phyloP scores from a whole-genome alignment of 2,888 invertebrate species.

The Tolmerus cingulatus region DNA sequence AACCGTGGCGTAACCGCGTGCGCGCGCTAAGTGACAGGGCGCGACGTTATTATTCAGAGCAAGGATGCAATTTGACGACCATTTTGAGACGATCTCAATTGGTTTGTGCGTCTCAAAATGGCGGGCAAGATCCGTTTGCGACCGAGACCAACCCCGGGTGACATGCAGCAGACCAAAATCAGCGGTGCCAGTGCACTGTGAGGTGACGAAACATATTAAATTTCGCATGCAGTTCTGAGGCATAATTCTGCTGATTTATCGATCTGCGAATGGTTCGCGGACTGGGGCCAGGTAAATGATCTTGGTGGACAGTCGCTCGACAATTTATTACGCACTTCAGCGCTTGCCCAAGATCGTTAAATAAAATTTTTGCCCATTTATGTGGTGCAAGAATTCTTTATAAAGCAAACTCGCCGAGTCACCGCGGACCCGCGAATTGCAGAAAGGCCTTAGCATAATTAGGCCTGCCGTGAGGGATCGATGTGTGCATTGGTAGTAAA shows the following conservation, averaged over 20 bases:
- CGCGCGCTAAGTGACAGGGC: background rate
- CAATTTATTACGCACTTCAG: conserved; percentile 35
- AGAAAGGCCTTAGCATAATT: background rate
- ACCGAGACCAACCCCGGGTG: background rate
- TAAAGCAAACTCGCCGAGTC: background rate
- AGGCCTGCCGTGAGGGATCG: background rate
- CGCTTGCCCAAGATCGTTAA: conserved; percentile 29
- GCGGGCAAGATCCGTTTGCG: background rate
- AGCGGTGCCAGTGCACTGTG: background rate
- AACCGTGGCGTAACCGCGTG: background rate
- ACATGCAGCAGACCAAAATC: background rate
- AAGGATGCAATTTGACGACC: conserved; percentile 26
- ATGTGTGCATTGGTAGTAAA: background rate
- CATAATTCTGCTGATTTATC: conserved; percentile 36
- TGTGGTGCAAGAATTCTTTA: conserved; percentile 24
- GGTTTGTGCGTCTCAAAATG: background rate
- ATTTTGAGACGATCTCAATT: conserved; percentile 9
- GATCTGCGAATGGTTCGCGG: conserved; percentile 3
- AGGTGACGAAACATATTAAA: conserved; percentile 35
- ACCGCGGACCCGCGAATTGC: background rate
- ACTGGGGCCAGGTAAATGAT: conserved; percentile 13
- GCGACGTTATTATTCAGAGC: conserved; percentile 29
- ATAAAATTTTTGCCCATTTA: conserved; percentile 25
- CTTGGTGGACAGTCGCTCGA: conserved; percentile 26
- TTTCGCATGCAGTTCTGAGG: conserved; percentile 24